Percentiles rank a stretch among this genome's conserved stretches.
Conservation (phyloP, 2,797 vertebrate genomes). For the Betta splendens region DNA sequence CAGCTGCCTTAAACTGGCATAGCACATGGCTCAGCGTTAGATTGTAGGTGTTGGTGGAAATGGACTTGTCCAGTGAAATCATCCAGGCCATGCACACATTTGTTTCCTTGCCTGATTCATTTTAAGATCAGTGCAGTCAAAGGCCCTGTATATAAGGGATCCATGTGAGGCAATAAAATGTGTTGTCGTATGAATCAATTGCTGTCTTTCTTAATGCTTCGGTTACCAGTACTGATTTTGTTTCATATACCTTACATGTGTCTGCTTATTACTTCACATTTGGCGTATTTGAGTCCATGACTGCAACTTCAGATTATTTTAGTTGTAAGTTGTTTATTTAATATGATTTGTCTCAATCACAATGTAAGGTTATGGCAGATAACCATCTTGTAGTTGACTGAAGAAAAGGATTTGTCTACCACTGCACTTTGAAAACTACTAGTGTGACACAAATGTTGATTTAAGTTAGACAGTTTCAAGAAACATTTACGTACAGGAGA, state of each 20-base stretch:
- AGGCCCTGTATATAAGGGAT: not conserved
- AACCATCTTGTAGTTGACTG: not conserved
- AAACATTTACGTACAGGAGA: not conserved
- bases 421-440: not conserved
- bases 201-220: not conserved
- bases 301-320: not conserved
- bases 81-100: constrained; percentile 23
- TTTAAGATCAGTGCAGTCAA: constrained; percentile 15
- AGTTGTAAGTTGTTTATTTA: not conserved
- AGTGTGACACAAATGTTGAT: not conserved
- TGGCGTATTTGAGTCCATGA: not conserved
- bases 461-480: not conserved
- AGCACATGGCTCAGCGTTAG: not conserved
- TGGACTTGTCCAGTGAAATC: constrained; percentile 1
- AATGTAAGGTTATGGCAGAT: not conserved
- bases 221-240: not conserved
- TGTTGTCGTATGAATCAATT: not conserved
- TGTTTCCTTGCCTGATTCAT: constrained; percentile 7
- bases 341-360: not conserved
- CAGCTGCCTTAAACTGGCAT: constrained; percentile 2
- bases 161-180: not conserved
- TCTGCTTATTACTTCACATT: not conserved
- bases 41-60: constrained; percentile 5
- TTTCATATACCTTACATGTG: not conserved
- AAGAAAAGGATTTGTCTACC: not conserved